Evolutionary conservation across 2,888 invertebrate genomes (phyloP).

Genomic region (Odontothrips loti): DNA sequence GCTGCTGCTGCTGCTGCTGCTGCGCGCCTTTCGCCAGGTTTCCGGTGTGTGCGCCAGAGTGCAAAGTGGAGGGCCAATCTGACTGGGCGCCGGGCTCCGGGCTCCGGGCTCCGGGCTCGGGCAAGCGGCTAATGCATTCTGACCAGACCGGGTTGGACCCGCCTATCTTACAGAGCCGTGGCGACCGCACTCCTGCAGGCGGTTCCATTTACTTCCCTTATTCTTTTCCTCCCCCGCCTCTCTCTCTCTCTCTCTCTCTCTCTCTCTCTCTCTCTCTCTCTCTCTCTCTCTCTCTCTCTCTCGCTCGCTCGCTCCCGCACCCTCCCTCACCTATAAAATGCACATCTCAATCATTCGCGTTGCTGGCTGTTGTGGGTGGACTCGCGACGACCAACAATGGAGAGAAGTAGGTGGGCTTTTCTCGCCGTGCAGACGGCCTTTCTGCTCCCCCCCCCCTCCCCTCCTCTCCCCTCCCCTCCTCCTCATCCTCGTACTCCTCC

Average conservation of each 20-base stretch:
- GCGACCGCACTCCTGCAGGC: neutral
- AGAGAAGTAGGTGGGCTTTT: neutral
- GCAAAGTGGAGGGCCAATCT: neutral
- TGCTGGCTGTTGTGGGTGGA: neutral
- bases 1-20: neutral
- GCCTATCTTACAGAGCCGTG: neutral
- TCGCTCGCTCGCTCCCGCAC: neutral
- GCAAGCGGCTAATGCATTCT: neutral
- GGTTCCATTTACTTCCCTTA: neutral
- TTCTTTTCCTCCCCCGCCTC: neutral
- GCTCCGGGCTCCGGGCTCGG: no score
- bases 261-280: neutral
- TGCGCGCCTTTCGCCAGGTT: no score
- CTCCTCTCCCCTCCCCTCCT: neutral
- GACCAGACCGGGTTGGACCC: neutral
- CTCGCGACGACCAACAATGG: neutral
- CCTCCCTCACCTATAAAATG: conserved; percentile 18
- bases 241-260: neutral
- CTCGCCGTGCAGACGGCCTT: neutral
- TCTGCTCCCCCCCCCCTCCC: neutral
- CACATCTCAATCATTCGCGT: conserved; percentile 1
- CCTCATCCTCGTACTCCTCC: neutral
- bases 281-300: neutral
- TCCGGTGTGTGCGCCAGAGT: neutral
- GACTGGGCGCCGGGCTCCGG: no score